Percentiles rank a stretch among this genome's conserved stretches.
phyloP scores from a whole-genome alignment of 2,888 invertebrate genomes.

The Drosophila algonquin region DNA sequence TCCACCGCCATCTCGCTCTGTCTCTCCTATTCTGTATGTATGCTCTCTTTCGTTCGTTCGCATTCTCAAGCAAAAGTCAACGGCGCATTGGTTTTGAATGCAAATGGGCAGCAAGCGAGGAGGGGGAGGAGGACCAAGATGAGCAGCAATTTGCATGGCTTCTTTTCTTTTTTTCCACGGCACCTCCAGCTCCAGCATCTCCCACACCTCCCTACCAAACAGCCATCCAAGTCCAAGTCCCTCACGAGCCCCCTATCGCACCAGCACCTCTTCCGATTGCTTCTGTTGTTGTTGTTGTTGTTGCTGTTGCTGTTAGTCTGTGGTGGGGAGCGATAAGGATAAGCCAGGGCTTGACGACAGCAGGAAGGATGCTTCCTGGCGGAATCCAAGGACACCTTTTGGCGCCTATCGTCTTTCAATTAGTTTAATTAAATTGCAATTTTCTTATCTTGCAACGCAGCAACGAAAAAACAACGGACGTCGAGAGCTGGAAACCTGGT shows the following conservation, averaged over 20 bases:
- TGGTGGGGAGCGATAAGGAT: constrained; percentile 41
- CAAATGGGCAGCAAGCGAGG: constrained; percentile 61
- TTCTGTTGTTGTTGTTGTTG: constrained; percentile 13
- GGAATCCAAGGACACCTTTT: constrained; percentile 35
- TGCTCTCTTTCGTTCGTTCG: constrained; percentile 4
- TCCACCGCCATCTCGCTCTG: neutral
- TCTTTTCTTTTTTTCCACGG: constrained; percentile 9
- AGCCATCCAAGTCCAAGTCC: no score
- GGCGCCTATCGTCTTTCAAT: constrained; percentile 76
- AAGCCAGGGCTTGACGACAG: constrained; percentile 28
- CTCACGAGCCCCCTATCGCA: neutral
- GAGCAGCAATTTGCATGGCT: constrained; percentile 72
- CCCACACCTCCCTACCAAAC: no score
- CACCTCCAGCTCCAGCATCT: neutral
- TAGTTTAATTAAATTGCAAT: constrained; percentile 74
- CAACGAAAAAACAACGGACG: neutral
- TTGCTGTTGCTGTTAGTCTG: constrained; percentile 49
- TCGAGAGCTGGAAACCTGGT: constrained; percentile 37
- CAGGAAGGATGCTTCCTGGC: neutral
- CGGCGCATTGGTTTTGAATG: constrained; percentile 71
- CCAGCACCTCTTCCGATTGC: neutral
- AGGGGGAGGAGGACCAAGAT: constrained; percentile 18
- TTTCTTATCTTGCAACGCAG: constrained; percentile 61
- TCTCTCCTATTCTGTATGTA: constrained; percentile 10
- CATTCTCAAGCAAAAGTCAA: constrained; percentile 64